These are phyloP conservation scores for Rhinophrynus dorsalis DNA, from an alignment of 2,797 vertebrate species.

Conservation along the genomic window DNA sequence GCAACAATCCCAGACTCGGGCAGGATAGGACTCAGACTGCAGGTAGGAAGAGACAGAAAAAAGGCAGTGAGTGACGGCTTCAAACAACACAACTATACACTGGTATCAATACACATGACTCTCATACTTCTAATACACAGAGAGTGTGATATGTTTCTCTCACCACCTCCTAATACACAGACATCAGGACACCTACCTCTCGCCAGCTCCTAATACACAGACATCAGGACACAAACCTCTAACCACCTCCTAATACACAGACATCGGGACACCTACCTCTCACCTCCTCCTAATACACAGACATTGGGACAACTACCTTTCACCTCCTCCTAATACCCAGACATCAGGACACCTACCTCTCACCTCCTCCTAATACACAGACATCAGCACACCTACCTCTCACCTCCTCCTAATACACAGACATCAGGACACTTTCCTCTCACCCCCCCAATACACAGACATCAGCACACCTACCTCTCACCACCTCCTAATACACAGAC, in stretches of 20 bases:
- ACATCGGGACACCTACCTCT: too few species aligned
- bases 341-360: background rate
- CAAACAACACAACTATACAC: background rate
- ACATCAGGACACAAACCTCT: background rate
- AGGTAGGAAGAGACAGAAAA: constrained; percentile 29
- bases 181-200: too few species aligned
- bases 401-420: too few species aligned
- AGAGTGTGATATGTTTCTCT: background rate
- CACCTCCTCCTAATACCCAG: background rate
- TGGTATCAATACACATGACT: background rate
- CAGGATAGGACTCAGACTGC: constrained; percentile 75
- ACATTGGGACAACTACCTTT: background rate
- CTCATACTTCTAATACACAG: background rate
- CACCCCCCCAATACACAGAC: background rate
- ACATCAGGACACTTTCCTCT: too few species aligned
- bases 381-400: background rate
- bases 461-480: background rate
- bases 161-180: background rate
- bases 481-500: background rate
- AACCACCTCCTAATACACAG: background rate
- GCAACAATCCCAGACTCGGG: constrained; percentile 86
- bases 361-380: background rate
- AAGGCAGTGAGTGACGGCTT: too few species aligned
- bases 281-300: background rate
- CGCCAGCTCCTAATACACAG: too few species aligned